These are phyloP conservation scores for Brienomyrus brachyistius DNA, from an alignment of 2,113 vertebrate genomes.

Conservation along the genomic window DNA sequence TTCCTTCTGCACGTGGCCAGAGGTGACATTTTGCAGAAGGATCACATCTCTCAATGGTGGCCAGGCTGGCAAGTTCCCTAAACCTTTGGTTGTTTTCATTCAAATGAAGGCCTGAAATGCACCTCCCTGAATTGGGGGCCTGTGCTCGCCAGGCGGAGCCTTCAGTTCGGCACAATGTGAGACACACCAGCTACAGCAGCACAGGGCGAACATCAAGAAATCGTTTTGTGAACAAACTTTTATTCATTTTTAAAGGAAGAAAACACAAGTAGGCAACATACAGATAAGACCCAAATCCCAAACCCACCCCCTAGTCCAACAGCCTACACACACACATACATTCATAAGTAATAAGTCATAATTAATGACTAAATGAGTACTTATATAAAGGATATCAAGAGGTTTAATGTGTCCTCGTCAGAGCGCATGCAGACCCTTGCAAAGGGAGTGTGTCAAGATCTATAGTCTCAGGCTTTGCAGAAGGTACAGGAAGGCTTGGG, in stretches of 20 bases:
- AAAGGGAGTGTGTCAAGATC: not conserved
- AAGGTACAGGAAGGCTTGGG: not conserved
- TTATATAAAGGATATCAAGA: not conserved
- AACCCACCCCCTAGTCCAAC: too few species aligned
- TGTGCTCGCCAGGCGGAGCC: not conserved
- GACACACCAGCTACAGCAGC: not conserved
- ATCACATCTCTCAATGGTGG: not conserved
- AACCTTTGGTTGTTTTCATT: not conserved
- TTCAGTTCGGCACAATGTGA: not conserved
- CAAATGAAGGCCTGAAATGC: not conserved
- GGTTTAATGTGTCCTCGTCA: not conserved
- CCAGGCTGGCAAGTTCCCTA: not conserved
- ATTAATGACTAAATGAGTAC: too few species aligned
- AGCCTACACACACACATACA: too few species aligned
- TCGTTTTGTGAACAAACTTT: not conserved
- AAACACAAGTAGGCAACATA: too few species aligned
- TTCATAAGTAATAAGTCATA: too few species aligned
- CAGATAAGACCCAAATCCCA: too few species aligned
- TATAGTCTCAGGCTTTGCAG: not conserved
- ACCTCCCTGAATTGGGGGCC: not conserved
- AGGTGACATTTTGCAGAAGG: not conserved
- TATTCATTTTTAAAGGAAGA: too few species aligned
- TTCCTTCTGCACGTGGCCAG: not conserved
- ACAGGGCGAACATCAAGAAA: not conserved
- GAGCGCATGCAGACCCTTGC: not conserved